phyloP scores from a whole-genome alignment of 2,888 invertebrate species.

The Yponomeuta sedellus region DNA sequence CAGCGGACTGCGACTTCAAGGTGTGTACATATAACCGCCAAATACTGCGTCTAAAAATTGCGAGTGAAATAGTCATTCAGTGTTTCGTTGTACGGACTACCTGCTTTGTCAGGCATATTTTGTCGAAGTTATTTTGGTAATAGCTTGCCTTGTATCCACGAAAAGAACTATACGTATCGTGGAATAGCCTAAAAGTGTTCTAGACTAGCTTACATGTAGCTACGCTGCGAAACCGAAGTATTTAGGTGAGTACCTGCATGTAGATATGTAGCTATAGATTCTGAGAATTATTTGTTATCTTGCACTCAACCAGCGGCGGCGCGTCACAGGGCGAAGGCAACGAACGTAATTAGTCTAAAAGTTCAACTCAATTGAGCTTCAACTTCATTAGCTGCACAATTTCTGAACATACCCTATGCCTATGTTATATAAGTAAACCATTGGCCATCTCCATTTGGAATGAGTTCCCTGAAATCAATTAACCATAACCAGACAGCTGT shows the following conservation, averaged over 20 bases:
- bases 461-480: background rate
- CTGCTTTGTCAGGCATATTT: constrained; percentile 66
- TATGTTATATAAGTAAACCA: background rate
- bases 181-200: background rate
- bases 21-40: constrained; percentile 1
- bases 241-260: constrained; percentile 16
- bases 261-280: constrained; percentile 12
- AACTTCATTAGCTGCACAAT: background rate
- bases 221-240: constrained; percentile 7
- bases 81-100: constrained; percentile 68
- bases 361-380: background rate
- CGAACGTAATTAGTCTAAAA: background rate
- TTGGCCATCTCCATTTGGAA: background rate
- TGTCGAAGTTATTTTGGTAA: constrained; percentile 53
- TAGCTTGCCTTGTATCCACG: background rate
- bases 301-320: background rate
- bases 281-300: constrained; percentile 12
- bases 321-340: background rate
- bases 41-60: constrained; percentile 29
- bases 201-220: background rate
- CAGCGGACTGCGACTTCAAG: constrained; percentile 9
- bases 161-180: background rate
- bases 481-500: background rate
- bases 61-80: constrained; percentile 42
- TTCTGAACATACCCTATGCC: background rate